Evolutionary conservation across 2,888 invertebrate species (phyloP).

Genomic region (Alcis repandata): DNA sequence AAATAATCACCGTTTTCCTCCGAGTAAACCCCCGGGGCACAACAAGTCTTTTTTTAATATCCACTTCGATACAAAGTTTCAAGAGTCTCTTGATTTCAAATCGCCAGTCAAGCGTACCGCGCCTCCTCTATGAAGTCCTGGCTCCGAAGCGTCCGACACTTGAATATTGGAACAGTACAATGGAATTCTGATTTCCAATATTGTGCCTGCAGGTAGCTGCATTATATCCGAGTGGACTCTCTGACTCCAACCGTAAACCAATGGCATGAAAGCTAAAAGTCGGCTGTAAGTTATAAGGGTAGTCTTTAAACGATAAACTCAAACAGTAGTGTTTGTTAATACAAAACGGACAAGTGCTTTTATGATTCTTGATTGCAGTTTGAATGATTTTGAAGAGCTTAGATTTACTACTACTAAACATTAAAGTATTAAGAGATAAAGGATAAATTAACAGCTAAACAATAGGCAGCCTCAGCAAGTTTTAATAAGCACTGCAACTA

Average conservation of each 20-base stretch:
- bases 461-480: no score
- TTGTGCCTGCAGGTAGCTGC: constrained; percentile 72
- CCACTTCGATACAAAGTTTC: no score
- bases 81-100: constrained; percentile 1
- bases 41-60: no score
- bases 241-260: not conserved
- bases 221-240: constrained; percentile 2
- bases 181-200: constrained; percentile 70
- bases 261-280: not conserved
- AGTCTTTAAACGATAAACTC: not conserved
- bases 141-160: constrained; percentile 68
- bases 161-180: constrained; percentile 73
- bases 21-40: no score
- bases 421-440: not conserved
- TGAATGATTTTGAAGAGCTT: constrained; percentile 3
- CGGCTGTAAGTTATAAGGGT: not conserved
- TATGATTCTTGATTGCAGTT: constrained; percentile 29
- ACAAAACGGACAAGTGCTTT: constrained; percentile 44
- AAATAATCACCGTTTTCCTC: no score
- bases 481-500: no score
- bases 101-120: constrained; percentile 13
- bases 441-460: not conserved
- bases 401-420: not conserved
- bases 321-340: constrained; percentile 36
- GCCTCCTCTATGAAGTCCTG: not conserved